Evolutionary conservation across 2,797 vertebrate species (phyloP).

Genomic region (Galagoides demidoff): DNA sequence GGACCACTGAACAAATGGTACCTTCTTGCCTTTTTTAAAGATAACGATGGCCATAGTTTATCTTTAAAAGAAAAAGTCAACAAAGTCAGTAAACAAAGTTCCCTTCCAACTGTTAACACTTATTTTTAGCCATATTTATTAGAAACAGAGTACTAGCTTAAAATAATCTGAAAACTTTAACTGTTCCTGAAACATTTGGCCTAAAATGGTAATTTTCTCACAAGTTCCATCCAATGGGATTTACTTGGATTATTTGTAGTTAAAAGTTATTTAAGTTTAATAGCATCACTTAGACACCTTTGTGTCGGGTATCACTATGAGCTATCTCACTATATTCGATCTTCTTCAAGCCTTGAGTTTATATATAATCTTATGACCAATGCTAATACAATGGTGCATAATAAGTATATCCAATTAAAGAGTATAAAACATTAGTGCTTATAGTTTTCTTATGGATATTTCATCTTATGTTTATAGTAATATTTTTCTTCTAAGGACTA

Average conservation of each 20-base stretch:
- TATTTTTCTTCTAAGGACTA: slow-evolving; percentile 26
- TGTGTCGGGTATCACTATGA: not conserved
- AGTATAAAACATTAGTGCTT: not conserved
- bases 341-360: not conserved
- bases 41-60: not conserved
- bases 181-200: not conserved
- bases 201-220: not conserved
- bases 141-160: slow-evolving; percentile 5
- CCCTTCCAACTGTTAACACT: not conserved
- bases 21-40: not conserved
- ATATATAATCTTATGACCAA: not conserved
- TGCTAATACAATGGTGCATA: not conserved
- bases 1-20: not conserved
- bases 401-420: not conserved
- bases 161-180: not conserved
- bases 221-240: not conserved
- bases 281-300: not conserved
- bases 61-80: not conserved
- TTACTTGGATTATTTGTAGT: not conserved
- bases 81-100: not conserved
- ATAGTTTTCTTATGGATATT: not conserved
- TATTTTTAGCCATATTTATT: slow-evolving; percentile 36
- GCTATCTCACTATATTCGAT: not conserved
- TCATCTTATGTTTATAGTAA: not conserved
- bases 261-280: not conserved